Evolutionary conservation across 2,113 vertebrate genomes (phyloP).

Genomic region (Myrmecobius fasciatus): DNA sequence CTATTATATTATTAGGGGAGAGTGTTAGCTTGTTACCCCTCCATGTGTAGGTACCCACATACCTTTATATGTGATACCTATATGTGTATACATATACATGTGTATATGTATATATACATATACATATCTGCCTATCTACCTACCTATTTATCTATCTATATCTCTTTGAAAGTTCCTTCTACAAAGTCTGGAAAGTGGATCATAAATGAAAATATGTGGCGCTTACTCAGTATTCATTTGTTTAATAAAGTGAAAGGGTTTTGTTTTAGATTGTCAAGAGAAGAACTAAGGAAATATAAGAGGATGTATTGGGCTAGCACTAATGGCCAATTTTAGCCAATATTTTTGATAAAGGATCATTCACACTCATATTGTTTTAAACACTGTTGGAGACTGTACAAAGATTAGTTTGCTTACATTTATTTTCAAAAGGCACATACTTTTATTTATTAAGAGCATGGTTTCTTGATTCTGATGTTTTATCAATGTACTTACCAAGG

Average conservation of each 20-base stretch:
- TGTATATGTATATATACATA: not conserved
- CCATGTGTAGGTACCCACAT: not conserved
- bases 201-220: conserved; percentile 62
- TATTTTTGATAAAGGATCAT: conserved; percentile 56
- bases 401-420: not conserved
- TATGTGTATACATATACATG: rapidly evolving
- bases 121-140: too few relatives aligned
- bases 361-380: conserved; percentile 13
- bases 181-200: conserved; percentile 40
- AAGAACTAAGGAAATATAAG: conserved; percentile 63
- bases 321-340: conserved; percentile 27
- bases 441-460: conserved; percentile 46
- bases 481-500: conserved; percentile 53
- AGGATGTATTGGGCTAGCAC: conserved; percentile 47
- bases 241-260: conserved; percentile 66
- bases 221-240: conserved; percentile 45
- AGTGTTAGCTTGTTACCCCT: conserved; percentile 43
- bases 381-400: not conserved
- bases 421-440: conserved; percentile 20
- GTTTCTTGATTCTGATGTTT: conserved; percentile 61
- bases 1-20: conserved; percentile 57
- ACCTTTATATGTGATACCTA: not conserved
- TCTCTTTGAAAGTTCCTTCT: conserved; percentile 29
- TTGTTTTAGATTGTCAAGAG: conserved; percentile 62
- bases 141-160: too few relatives aligned